phyloP scores from a whole-genome alignment of 1,140 invertebrate species.

The Lordiphosa collinella region DNA sequence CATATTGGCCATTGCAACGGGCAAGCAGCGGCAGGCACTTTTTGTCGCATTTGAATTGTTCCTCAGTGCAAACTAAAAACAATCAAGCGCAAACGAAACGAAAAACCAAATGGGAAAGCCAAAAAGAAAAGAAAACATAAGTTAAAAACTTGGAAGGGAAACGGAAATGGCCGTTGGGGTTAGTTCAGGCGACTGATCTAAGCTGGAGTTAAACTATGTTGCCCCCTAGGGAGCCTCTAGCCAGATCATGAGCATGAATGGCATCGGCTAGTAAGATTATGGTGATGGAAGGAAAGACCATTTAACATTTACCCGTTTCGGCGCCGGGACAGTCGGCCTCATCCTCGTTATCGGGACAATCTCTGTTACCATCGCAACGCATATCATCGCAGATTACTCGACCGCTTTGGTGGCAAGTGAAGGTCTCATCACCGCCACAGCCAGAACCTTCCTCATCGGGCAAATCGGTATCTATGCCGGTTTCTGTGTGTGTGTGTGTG shows the following conservation, averaged over 20 bases:
- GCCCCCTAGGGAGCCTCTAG: background rate
- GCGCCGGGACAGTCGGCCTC: slow-evolving; percentile 25
- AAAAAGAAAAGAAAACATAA: slow-evolving; percentile 19
- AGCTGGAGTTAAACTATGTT: background rate
- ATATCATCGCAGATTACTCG: slow-evolving; percentile 81
- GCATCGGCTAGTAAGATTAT: background rate
- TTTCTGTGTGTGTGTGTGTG: slow-evolving; percentile 10
- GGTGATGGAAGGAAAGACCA: background rate
- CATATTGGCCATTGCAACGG: slow-evolving; percentile 80
- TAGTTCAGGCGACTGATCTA: background rate
- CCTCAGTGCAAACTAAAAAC: slow-evolving; percentile 80
- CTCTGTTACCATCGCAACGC: slow-evolving; percentile 81
- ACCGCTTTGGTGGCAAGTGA: slow-evolving; percentile 78
- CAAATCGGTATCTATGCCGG: background rate
- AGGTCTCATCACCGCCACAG: slow-evolving; percentile 82
- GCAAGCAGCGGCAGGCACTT: slow-evolving; percentile 80
- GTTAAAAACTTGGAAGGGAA: background rate
- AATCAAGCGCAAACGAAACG: slow-evolving; percentile 9
- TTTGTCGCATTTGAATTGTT: slow-evolving; percentile 82
- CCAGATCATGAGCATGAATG: too few relatives aligned
- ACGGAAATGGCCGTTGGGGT: slow-evolving; percentile 8
- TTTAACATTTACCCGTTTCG: slow-evolving; percentile 37
- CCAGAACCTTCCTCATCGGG: slow-evolving; percentile 8
- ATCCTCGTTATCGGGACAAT: slow-evolving; percentile 71
- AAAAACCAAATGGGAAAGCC: slow-evolving; percentile 20